phyloP scores from a whole-genome alignment of 2,113 vertebrate species.

The Nannobrachium achirus region DNA sequence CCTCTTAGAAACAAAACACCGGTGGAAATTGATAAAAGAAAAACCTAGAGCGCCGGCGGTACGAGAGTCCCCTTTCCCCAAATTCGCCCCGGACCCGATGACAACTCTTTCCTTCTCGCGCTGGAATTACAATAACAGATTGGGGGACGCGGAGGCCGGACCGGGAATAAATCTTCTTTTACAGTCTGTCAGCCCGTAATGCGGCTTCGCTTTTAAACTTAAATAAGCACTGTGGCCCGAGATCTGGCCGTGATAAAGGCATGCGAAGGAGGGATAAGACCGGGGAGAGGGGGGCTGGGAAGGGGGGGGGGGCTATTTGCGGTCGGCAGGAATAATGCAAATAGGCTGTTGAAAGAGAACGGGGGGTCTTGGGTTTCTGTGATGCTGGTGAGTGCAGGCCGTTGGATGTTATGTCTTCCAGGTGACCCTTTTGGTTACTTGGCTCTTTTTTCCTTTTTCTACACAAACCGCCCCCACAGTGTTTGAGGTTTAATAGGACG shows the following conservation, averaged over 20 bases:
- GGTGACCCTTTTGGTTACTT: slow-evolving; percentile 31
- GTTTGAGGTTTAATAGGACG: background rate
- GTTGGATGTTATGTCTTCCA: slow-evolving; percentile 9
- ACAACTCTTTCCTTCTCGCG: slow-evolving; percentile 52
- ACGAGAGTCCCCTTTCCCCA: slow-evolving; percentile 13
- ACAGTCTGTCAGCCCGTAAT: slow-evolving; percentile 73
- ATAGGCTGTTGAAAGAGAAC: slow-evolving; percentile 27
- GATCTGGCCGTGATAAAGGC: slow-evolving; percentile 54
- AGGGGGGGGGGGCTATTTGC: background rate
- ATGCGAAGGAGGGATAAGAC: too few relatives aligned
- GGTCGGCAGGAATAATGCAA: slow-evolving; percentile 22
- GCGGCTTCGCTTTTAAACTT: slow-evolving; percentile 65
- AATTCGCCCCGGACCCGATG: slow-evolving; percentile 27
- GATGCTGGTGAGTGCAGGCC: background rate
- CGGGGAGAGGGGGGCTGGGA: too few relatives aligned
- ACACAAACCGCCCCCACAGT: background rate
- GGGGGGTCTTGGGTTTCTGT: slow-evolving; percentile 1
- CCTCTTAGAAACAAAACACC: slow-evolving; percentile 14
- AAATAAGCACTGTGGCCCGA: slow-evolving; percentile 56
- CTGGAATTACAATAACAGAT: slow-evolving; percentile 71
- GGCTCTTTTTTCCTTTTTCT: too few relatives aligned
- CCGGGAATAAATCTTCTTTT: slow-evolving; percentile 73
- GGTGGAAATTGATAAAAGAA: slow-evolving; percentile 43
- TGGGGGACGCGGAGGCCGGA: slow-evolving; percentile 39
- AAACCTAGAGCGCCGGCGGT: too few relatives aligned